These are phyloP conservation scores for Drosophila obscura DNA, from an alignment of 1,140 invertebrate species.

Conservation along the genomic window DNA sequence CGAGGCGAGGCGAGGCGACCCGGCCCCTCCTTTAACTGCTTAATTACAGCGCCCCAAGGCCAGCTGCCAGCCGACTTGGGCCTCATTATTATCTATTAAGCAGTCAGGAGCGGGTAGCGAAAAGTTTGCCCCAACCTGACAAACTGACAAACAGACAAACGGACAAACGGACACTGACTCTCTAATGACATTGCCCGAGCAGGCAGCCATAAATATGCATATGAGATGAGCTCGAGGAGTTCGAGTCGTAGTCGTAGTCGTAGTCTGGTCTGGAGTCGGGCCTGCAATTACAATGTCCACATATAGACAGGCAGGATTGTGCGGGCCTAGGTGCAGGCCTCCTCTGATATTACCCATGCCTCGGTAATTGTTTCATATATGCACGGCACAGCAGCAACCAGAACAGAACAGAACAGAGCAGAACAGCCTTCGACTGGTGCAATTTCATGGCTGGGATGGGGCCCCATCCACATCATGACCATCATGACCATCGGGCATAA, in stretches of 20 bases:
- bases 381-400: conserved; percentile 28
- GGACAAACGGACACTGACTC: conserved; percentile 51
- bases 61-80: conserved; percentile 6
- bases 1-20: neutral
- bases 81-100: conserved; percentile 77
- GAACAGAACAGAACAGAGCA: too few species aligned
- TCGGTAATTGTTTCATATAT: conserved; percentile 81
- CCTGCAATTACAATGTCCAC: conserved; percentile 74
- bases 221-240: conserved; percentile 44
- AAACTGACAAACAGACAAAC: conserved; percentile 33
- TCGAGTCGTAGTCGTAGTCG: neutral
- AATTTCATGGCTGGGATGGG: conserved; percentile 48
- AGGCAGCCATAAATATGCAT: conserved; percentile 55
- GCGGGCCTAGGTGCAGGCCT: conserved; percentile 10
- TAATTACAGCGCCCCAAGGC: conserved; percentile 81
- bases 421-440: conserved; percentile 27
- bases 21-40: conserved; percentile 71
- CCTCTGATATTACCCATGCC: conserved; percentile 15
- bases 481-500: conserved; percentile 81
- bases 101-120: conserved; percentile 61
- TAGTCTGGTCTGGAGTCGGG: conserved; percentile 6
- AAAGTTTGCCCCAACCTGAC: conserved; percentile 46
- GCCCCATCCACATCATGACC: conserved; percentile 62
- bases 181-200: conserved; percentile 69
- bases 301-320: conserved; percentile 54